Percentiles rank a stretch among this genome's conserved stretches.
These are phyloP conservation scores for Ormyrus labotus DNA, from an alignment of 2,888 invertebrate species.

Conservation along the genomic window DNA sequence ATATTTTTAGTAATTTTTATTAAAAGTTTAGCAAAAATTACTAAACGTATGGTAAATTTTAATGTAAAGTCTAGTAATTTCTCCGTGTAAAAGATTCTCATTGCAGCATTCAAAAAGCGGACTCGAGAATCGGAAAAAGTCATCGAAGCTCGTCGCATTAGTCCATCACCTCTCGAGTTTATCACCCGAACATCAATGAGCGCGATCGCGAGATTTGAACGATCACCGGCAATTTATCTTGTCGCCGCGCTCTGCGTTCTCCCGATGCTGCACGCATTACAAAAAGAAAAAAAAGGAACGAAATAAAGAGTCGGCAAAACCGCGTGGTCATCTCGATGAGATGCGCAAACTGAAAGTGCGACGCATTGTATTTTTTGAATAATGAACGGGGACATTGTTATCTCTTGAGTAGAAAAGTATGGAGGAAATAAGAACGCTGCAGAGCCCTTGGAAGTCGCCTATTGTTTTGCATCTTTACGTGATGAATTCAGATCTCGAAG, in stretches of 20 bases:
- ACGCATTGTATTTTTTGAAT: not conserved
- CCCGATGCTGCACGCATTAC: conserved; percentile 4
- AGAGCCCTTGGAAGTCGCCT: not conserved
- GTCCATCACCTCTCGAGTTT: conserved; percentile 14
- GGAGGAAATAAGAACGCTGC: not conserved
- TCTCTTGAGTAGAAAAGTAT: not conserved
- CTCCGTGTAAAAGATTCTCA: not conserved
- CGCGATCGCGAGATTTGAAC: not conserved
- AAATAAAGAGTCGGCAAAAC: no score
- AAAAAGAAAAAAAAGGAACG: conserved; percentile 1
- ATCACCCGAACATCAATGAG: conserved; percentile 11
- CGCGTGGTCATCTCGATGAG: not conserved
- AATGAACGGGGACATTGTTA: conserved; percentile 34
- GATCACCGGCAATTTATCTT: conserved; percentile 20
- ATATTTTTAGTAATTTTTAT: no score
- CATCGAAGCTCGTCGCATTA: not conserved
- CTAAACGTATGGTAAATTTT: no score
- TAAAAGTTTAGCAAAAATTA: no score
- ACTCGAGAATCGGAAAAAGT: conserved; percentile 16
- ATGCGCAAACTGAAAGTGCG: no score
- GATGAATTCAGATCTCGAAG: not conserved
- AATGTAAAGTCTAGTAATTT: no score
- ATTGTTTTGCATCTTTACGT: conserved; percentile 19
- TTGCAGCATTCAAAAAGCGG: conserved; percentile 6
- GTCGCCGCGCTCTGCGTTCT: not conserved